A percentile compares a stretch with the other conserved stretches of the same genome.
Evolutionary conservation across 2,797 vertebrate species (phyloP).

Genomic region (Rhinella marina): DNA sequence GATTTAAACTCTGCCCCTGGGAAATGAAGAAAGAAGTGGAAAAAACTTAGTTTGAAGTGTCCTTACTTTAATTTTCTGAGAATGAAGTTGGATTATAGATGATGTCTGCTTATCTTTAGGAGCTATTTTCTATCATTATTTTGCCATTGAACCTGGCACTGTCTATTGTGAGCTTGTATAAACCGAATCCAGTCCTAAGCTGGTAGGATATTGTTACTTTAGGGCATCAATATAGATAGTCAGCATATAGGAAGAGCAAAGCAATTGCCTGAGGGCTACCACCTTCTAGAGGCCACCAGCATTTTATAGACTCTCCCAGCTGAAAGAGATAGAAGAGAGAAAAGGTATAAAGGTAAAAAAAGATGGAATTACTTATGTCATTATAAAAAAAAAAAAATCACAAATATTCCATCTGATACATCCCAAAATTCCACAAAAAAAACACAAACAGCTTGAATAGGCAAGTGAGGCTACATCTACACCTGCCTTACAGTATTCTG

Average conservation of each 20-base stretch:
- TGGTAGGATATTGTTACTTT: not conserved
- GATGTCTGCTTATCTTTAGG: too few species aligned
- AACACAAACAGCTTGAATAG: too few species aligned
- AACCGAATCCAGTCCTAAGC: not conserved
- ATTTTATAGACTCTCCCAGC: not conserved
- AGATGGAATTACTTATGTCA: too few species aligned
- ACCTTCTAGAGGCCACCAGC: not conserved
- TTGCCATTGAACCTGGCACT: not conserved
- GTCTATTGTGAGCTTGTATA: not conserved
- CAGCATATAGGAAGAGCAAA: not conserved
- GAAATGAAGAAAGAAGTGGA: conserved; percentile 21
- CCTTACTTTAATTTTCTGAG: not conserved
- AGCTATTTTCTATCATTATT: too few species aligned
- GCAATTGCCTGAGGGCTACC: not conserved
- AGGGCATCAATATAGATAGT: not conserved
- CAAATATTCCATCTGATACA: too few species aligned
- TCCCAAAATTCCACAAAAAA: too few species aligned
- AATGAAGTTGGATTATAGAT: not conserved
- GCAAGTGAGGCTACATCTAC: too few species aligned
- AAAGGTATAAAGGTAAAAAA: too few species aligned
- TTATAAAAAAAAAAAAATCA: too few species aligned
- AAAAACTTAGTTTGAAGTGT: conserved; percentile 9
- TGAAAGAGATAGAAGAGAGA: not conserved
- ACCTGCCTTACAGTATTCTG: too few species aligned
- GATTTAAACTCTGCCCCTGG: conserved; percentile 48